Evolutionary conservation across 2,113 vertebrate species (phyloP), one percentile per base, ranked within the genome.

Genomic region (Colinus virginianus): DNA sequence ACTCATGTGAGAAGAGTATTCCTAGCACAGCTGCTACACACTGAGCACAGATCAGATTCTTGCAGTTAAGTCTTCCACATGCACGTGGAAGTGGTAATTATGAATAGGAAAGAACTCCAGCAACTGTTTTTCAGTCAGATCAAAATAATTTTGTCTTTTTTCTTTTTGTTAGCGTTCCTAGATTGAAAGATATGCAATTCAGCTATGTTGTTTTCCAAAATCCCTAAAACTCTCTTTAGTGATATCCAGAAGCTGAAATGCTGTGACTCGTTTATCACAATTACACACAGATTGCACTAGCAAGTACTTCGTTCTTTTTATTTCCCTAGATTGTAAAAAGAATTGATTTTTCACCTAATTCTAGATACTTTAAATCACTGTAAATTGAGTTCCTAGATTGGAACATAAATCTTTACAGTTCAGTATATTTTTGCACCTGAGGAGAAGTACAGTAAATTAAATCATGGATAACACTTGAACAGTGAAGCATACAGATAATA

Each of bases 311-410:
- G 40, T 43, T 92, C 67, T 84, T 95, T 80, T 67, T 42, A 78
- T 51, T 68, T 69, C 85, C 59, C 75, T 86, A 87, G 72, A 77
- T 64, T 76, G 78, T 45, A 68, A 75, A 84, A 82, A 4, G 18
- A 76, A 87, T 84, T 69, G 62, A 79, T 79, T 93, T 90, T 93
- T 72, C 11, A 77, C n/a, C 45, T 94, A 40, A 80, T 77, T 90
- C 84, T 74, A 86, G 40, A 90, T 67, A 13, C 34, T 80, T 83
- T 74, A 74, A 38, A 67, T 70, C 49, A 69, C 32, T 75, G 68
- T 83, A 79, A 87, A 93, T 87, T 70, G 12, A 63, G 45, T 85
- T 87, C 81, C 46, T 75, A 59, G 56, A 71, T 36, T 77, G 62
- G 43, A 87, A 72, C 38, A 84, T 78, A 80, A 84, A 75, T 75